Percentiles rank a stretch among this genome's conserved stretches.
Conservation (phyloP, 1,140 invertebrate genomes). For the Nylanderia fulva region DNA sequence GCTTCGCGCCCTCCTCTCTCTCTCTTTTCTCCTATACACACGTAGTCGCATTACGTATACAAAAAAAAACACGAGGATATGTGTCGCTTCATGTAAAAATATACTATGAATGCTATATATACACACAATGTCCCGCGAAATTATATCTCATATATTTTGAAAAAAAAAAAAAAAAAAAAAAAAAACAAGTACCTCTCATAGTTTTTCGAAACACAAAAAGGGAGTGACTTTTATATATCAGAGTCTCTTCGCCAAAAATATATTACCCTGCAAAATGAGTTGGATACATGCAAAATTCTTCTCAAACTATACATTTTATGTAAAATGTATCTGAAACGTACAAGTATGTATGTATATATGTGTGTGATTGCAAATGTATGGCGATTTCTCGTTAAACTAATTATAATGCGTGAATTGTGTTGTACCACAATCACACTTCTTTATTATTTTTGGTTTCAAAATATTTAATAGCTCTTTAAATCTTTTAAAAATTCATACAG, state of each 20-base stretch:
- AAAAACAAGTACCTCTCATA: not conserved
- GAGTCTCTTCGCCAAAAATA: not conserved
- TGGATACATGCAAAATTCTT: not conserved
- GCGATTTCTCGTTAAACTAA: not conserved
- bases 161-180: too few relatives aligned
- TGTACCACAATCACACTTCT: not conserved
- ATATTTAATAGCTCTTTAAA: not conserved
- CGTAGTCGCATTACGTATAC: constrained; percentile 31
- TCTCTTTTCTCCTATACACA: not conserved
- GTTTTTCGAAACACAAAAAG: not conserved
- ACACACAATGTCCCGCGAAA: not conserved
- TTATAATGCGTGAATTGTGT: not conserved
- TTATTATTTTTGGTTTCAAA: not conserved
- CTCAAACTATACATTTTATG: not conserved
- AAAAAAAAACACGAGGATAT: constrained; percentile 37
- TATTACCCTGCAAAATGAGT: not conserved
- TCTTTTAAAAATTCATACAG: not conserved
- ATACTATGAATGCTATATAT: not conserved
- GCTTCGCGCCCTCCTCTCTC: not conserved
- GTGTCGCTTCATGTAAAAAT: not conserved
- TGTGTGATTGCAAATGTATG: not conserved
- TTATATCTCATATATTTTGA: constrained; percentile 12
- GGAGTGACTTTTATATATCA: not conserved
- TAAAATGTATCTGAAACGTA: not conserved
- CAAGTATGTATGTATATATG: too few relatives aligned